These are phyloP conservation scores for Petrolisthes manimaculis DNA, from an alignment of 2,888 invertebrate genomes.

Conservation along the genomic window DNA sequence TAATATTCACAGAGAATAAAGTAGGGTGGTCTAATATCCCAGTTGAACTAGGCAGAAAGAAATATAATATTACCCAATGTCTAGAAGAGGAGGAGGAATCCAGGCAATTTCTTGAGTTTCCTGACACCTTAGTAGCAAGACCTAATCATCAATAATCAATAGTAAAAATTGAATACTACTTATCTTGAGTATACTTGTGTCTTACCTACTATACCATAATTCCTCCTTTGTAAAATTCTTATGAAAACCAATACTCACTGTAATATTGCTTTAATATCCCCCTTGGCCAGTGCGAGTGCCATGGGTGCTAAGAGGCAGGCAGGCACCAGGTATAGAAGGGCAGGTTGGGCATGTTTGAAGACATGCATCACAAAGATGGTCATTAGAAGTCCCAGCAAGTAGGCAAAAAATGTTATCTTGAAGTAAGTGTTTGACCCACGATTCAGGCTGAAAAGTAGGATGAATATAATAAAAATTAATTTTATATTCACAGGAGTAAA, in stretches of 20 bases:
- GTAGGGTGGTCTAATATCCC: no score
- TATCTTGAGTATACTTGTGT: neutral
- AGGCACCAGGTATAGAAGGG: conserved; percentile 95
- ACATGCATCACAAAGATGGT: conserved; percentile 98
- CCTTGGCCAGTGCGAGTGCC: conserved; percentile 86
- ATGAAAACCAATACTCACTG: conserved; percentile 77
- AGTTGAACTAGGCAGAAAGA: no score
- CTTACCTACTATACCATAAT: neutral
- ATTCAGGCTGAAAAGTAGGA: conserved; percentile 76
- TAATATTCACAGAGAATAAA: no score
- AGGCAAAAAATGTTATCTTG: conserved; percentile 89
- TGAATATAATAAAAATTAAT: neutral
- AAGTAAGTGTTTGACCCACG: conserved; percentile 88
- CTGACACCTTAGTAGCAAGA: neutral
- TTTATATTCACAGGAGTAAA: neutral
- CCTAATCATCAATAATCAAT: neutral
- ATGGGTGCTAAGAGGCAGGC: conserved; percentile 93
- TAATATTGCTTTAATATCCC: conserved; percentile 90
- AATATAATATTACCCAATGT: no score
- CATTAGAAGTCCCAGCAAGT: conserved; percentile 90
- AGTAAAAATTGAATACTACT: no score
- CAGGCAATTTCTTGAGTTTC: no score
- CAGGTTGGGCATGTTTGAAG: conserved; percentile 98
- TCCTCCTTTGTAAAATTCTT: neutral
- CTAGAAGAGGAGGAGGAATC: no score